phyloP scores from a whole-genome alignment of 2,888 invertebrate species.

The Dione vanillae region DNA sequence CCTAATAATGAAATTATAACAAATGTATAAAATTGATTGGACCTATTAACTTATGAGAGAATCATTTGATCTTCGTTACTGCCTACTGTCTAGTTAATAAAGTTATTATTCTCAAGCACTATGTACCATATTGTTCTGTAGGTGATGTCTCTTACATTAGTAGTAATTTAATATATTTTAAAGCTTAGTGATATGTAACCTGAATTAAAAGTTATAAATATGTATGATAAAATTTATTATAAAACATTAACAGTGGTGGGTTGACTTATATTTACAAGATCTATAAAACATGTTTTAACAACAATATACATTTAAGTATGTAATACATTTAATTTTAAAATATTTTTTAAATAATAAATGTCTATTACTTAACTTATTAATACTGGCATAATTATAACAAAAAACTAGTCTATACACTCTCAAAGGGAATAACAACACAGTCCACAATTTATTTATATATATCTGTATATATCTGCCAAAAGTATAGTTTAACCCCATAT shows the following conservation, averaged over 20 bases:
- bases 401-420: not conserved
- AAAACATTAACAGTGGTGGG: conserved; percentile 10
- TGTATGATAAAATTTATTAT: not conserved
- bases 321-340: not conserved
- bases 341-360: conserved; percentile 20
- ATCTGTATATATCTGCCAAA: not conserved
- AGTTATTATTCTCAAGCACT: not conserved
- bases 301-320: not conserved
- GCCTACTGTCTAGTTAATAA: too few relatives aligned
- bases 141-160: too few relatives aligned
- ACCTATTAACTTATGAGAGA: not conserved
- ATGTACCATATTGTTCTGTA: not conserved
- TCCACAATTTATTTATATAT: conserved; percentile 6
- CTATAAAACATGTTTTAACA: not conserved
- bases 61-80: not conserved
- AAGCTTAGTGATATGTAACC: not conserved
- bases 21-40: conserved; percentile 7
- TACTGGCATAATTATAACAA: conserved; percentile 35
- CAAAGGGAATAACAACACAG: conserved; percentile 2
- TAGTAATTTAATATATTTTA: too few relatives aligned
- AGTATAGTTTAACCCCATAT: conserved; percentile 48
- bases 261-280: not conserved
- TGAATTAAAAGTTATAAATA: not conserved
- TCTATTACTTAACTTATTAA: conserved; percentile 27
- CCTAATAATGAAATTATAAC: too few relatives aligned